Base-by-base conservation (phyloP, 1,140 invertebrate species). In the Copidosoma floridanum region DNA sequence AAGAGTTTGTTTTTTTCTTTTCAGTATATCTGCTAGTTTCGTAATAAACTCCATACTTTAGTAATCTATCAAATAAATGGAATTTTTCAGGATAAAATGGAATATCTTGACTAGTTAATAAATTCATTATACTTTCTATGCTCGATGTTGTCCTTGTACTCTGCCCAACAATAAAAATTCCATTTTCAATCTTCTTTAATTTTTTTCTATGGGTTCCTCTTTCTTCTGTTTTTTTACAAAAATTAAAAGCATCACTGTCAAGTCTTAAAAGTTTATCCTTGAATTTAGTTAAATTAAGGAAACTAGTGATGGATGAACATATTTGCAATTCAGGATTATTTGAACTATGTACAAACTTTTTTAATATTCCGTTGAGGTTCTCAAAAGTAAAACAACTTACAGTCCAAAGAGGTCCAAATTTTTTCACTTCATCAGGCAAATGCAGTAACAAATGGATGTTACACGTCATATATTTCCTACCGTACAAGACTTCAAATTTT, bases 401-500 rank as follows among this genome's bases (percentile, higher is more conserved):
- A n/a, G 1, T 43, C 18, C 2, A 66, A n/a, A n/a, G n/a, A n/a
- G n/a, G n/a, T n/a, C n/a, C n/a, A n/a, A n/a, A n/a, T n/a, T n/a
- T n/a, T n/a, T n/a, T n/a, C n/a, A n/a, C n/a, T n/a, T n/a, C n/a
- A n/a, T n/a, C n/a, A n/a, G n/a, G n/a, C n/a, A n/a, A 40, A 41
- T 66, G 62, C 3, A 58, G 14, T 1, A 66, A 20, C 20, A 43
- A 47, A 52, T 66, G 58, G 0, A 66, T 1, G 20, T 66, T 66
- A 16, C 37, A 38, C 0, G 50, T 38, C 40, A 57, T 52, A 12
- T 56, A 40, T 23, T 35, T 12, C 11, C 21, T 10, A 6, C 61
- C 61, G 32, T 64, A 64, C 12, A 64, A 38, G n/a, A 35, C n/a
- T 44, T 54, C 7, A 46, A 64, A 64, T 50, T 38, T 12, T 1